Conservation (phyloP, 2,888 invertebrate genomes). For the Eudemis profundana region DNA sequence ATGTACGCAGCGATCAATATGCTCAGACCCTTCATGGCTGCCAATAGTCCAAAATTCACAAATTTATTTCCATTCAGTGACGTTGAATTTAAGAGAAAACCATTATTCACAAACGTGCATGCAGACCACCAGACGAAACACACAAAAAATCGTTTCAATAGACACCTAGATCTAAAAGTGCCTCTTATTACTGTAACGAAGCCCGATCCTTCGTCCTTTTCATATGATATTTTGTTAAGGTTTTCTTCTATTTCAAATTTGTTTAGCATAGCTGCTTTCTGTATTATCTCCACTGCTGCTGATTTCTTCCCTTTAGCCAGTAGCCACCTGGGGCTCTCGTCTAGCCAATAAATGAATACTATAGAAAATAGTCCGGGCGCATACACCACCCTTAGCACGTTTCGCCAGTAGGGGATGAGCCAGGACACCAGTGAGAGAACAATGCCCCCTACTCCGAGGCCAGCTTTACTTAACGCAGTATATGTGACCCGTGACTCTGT, state of each 20-base stretch:
- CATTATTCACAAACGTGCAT: slow-evolving; percentile 91
- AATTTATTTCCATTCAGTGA: slow-evolving; percentile 90
- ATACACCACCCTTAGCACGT: slow-evolving; percentile 87
- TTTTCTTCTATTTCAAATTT: slow-evolving; percentile 62
- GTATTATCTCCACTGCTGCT: slow-evolving; percentile 86
- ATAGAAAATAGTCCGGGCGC: slow-evolving; percentile 88
- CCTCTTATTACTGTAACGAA: slow-evolving; percentile 60
- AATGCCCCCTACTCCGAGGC: slow-evolving; percentile 55
- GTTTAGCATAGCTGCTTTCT: slow-evolving; percentile 84
- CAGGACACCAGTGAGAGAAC: slow-evolving; percentile 62
- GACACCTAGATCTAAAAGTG: slow-evolving; percentile 64
- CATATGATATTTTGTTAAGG: slow-evolving; percentile 58
- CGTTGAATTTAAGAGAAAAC: slow-evolving; percentile 90
- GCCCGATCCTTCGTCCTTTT: slow-evolving; percentile 54
- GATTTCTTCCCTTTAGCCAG: slow-evolving; percentile 88
- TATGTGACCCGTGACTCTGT: slow-evolving; percentile 65
- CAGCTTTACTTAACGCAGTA: slow-evolving; percentile 56
- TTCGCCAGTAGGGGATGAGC: slow-evolving; percentile 88
- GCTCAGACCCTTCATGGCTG: slow-evolving; percentile 85
- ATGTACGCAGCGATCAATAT: slow-evolving; percentile 81
- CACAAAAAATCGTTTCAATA: slow-evolving; percentile 68
- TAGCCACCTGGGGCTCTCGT: slow-evolving; percentile 92
- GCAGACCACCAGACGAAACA: slow-evolving; percentile 83
- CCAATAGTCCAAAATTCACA: slow-evolving; percentile 88
- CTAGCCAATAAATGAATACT: slow-evolving; percentile 87